Conservation (phyloP, 2,113 vertebrate species). For the Toxotes jaculatrix region DNA sequence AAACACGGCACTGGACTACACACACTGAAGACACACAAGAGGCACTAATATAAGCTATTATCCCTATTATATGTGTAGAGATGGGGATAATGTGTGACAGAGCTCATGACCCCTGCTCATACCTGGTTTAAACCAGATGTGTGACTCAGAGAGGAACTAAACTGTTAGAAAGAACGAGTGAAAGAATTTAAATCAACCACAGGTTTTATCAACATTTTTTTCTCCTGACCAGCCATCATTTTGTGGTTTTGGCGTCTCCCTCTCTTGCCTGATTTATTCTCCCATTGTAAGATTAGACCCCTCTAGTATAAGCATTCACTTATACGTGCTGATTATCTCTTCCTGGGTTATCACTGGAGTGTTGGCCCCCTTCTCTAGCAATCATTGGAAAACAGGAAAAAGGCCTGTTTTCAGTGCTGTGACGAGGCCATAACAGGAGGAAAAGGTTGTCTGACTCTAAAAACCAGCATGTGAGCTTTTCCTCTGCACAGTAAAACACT, state of each 20-base stretch:
- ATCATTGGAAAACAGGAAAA: constrained; percentile 40
- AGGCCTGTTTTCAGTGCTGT: constrained; percentile 1
- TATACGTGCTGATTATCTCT: constrained; percentile 13
- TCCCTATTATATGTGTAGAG: not conserved
- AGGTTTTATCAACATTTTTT: not conserved
- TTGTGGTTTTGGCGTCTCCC: constrained; percentile 25
- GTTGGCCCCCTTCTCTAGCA: not conserved
- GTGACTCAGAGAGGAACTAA: not conserved
- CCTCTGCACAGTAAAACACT: not conserved
- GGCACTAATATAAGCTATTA: not conserved
- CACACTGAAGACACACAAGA: not conserved
- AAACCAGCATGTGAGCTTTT: not conserved
- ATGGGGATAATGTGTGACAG: not conserved
- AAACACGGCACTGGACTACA: not conserved
- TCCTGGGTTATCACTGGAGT: not conserved
- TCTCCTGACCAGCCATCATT: constrained; percentile 11
- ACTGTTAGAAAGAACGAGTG: not conserved
- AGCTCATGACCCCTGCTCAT: too few species aligned
- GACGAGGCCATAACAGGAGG: constrained; percentile 56
- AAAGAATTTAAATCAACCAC: not conserved
- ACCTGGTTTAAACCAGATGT: not conserved
- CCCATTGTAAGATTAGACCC: constrained; percentile 21
- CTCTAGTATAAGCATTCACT: constrained; percentile 7
- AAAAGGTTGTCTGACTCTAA: constrained; percentile 24
- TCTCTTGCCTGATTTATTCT: not conserved